These are phyloP conservation scores for Nycticebus coucang DNA, from an alignment of 2,113 vertebrate genomes.

Conservation along the genomic window DNA sequence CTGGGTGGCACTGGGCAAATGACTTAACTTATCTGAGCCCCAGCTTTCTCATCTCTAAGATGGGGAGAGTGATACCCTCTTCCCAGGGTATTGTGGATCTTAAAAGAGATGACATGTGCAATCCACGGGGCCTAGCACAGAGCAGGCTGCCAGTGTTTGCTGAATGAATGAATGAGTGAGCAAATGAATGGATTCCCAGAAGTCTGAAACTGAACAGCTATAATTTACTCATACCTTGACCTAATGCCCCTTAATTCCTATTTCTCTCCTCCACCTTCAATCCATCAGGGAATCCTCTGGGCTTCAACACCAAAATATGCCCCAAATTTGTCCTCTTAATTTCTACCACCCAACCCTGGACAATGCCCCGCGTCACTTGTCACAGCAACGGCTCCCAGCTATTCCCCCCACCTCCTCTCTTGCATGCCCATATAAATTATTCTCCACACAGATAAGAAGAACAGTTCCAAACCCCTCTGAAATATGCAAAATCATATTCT, in stretches of 20 bases:
- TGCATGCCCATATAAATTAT: too few relatives aligned
- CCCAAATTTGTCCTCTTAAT: rapidly evolving
- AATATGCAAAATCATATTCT: background rate
- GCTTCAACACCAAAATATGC: background rate
- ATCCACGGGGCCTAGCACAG: background rate
- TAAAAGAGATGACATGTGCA: background rate
- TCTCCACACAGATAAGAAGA: background rate
- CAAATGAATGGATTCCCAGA: background rate
- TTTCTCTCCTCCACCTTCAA: background rate
- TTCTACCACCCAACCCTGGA: background rate
- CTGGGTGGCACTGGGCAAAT: background rate
- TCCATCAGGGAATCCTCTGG: background rate
- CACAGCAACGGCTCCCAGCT: background rate
- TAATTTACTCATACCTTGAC: background rate
- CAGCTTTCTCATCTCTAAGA: constrained; percentile 6
- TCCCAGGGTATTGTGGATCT: background rate
- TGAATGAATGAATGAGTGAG: background rate
- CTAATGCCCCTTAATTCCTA: too few relatives aligned
- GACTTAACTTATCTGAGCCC: background rate
- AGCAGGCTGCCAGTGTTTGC: background rate
- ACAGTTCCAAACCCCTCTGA: background rate
- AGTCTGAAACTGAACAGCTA: background rate
- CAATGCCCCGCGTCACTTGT: background rate
- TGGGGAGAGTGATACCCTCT: background rate
- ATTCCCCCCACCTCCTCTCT: too few relatives aligned